These are phyloP conservation scores for Pandemis corylana DNA, from an alignment of 2,888 invertebrate species.

Conservation along the genomic window DNA sequence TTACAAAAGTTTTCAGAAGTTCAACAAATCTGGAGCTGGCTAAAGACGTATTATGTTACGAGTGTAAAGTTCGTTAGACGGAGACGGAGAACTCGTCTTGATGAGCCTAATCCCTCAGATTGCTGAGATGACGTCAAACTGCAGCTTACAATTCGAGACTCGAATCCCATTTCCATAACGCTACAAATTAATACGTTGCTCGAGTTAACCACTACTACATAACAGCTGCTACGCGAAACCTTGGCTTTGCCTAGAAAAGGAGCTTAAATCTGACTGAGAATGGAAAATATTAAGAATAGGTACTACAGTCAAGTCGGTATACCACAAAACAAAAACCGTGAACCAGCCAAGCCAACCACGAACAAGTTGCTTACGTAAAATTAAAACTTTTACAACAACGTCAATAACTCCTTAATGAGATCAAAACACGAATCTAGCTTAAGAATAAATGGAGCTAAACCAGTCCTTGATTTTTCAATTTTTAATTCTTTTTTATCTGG, in stretches of 20 bases:
- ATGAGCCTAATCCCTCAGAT: conserved; percentile 8
- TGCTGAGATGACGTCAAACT: conserved; percentile 1
- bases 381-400: no score
- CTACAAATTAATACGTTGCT: conserved; percentile 1
- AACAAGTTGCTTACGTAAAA: no score
- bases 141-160: not conserved
- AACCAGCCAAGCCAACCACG: no score
- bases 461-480: no score
- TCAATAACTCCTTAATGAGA: no score
- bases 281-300: conserved; percentile 19
- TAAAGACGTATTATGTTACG: conserved; percentile 32
- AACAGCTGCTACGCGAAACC: conserved; percentile 21
- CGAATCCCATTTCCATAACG: not conserved
- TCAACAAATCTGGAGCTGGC: conserved; percentile 14
- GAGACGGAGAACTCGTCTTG: conserved; percentile 6
- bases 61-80: conserved; percentile 22
- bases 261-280: conserved; percentile 23
- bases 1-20: conserved; percentile 16
- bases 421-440: no score
- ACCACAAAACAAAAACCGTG: no score
- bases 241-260: conserved; percentile 13
- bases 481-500: no score
- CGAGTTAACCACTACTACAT: conserved; percentile 2
- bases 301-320: no score
- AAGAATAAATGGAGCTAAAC: no score